Evolutionary conservation across 2,797 vertebrate species (phyloP).

Genomic region (Cetoscarus ocellatus): DNA sequence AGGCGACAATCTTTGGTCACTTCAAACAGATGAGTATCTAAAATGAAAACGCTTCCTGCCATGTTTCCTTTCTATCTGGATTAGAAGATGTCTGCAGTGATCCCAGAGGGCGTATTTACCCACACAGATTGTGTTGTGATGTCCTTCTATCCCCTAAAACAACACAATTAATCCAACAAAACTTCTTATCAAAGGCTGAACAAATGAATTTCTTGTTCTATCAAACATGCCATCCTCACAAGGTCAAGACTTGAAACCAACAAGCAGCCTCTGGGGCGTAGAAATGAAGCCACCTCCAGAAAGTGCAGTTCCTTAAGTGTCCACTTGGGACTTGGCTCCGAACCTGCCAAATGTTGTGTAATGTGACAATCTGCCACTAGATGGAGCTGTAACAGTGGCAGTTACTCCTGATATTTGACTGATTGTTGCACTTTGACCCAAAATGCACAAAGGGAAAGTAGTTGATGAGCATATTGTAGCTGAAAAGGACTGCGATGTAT

Average conservation of each 20-base stretch:
- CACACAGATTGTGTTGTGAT: conserved; percentile 6
- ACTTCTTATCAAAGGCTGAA: conserved; percentile 1
- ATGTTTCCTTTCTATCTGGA: conserved; percentile 15
- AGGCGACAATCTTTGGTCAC: conserved; percentile 40
- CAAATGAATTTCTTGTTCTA: not conserved
- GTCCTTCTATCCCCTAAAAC: conserved; percentile 1
- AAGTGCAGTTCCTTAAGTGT: not conserved
- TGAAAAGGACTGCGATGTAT: too few relatives aligned
- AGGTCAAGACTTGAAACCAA: not conserved
- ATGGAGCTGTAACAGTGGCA: too few relatives aligned
- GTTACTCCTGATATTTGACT: too few relatives aligned
- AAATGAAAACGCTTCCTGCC: conserved; percentile 37
- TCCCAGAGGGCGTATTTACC: conserved; percentile 30
- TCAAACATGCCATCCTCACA: not conserved
- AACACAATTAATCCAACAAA: conserved; percentile 2
- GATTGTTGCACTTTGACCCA: too few relatives aligned
- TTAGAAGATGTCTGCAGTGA: conserved; percentile 22
- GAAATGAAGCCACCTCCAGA: not conserved
- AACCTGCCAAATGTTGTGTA: too few relatives aligned
- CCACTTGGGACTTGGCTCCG: not conserved
- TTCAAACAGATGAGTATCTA: conserved; percentile 61
- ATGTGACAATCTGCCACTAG: too few relatives aligned
- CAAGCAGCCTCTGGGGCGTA: not conserved
- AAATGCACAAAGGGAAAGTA: too few relatives aligned
- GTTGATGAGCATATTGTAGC: too few relatives aligned